phyloP scores from a whole-genome alignment of 2,888 invertebrate genomes.

The Eurytoma adleriae region DNA sequence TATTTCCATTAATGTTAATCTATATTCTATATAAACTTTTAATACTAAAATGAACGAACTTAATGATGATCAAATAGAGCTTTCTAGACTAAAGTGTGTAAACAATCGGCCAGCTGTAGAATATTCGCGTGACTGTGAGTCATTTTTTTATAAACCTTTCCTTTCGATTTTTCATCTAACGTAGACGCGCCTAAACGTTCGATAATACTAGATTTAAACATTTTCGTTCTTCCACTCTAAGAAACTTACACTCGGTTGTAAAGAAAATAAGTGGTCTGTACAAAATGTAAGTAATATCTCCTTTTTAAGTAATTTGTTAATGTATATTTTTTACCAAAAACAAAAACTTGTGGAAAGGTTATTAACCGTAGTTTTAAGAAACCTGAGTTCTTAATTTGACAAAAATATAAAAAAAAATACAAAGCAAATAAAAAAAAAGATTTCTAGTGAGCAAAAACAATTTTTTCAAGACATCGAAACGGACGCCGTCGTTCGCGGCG shows the following conservation, averaged over 20 bases:
- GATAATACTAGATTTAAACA: slow-evolving; percentile 48
- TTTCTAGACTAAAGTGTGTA: slow-evolving; percentile 64
- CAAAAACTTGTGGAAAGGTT: slow-evolving; percentile 19
- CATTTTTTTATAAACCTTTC: slow-evolving; percentile 42
- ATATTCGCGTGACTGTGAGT: slow-evolving; percentile 35
- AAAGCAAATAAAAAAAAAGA: slow-evolving; percentile 26
- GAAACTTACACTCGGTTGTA: slow-evolving; percentile 19
- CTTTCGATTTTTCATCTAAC: slow-evolving; percentile 43
- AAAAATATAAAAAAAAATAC: slow-evolving; percentile 36
- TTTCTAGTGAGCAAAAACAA: slow-evolving; percentile 26
- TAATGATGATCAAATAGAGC: slow-evolving; percentile 67
- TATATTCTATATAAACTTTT: slow-evolving; percentile 71
- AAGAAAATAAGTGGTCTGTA: slow-evolving; percentile 35
- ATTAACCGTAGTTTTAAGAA: not conserved
- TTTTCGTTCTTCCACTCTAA: slow-evolving; percentile 43
- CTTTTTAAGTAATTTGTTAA: slow-evolving; percentile 44
- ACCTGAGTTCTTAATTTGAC: slow-evolving; percentile 52
- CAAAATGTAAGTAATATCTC: slow-evolving; percentile 38
- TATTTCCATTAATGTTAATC: slow-evolving; percentile 73
- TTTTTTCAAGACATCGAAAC: slow-evolving; percentile 48
- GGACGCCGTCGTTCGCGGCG: slow-evolving; percentile 6
- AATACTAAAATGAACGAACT: slow-evolving; percentile 64
- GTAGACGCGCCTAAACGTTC: slow-evolving; percentile 47
- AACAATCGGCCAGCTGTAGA: slow-evolving; percentile 70
- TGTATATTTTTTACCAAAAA: slow-evolving; percentile 44